Conservation (phyloP, 2,888 invertebrate genomes). For the Tenthredo mesomela region DNA sequence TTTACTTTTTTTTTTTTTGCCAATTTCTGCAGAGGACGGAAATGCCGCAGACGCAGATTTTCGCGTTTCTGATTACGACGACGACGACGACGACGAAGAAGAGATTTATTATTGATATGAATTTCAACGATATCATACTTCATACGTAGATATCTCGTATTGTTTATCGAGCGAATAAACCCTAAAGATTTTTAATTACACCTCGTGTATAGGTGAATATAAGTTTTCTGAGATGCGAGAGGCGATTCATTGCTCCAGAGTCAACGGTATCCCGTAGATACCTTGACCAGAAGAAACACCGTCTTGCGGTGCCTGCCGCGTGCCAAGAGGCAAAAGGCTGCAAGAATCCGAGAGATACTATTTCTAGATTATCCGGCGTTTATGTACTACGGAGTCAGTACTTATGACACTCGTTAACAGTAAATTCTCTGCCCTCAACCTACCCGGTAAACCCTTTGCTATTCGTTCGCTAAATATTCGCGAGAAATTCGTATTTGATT, state of each 20-base stretch:
- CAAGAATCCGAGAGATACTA: constrained; percentile 63
- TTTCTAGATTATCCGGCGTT: constrained; percentile 74
- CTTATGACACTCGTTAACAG: constrained; percentile 71
- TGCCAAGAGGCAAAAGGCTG: constrained; percentile 33
- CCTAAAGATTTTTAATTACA: constrained; percentile 51
- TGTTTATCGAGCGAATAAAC: constrained; percentile 68
- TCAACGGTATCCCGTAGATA: constrained; percentile 14
- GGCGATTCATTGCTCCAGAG: constrained; percentile 28
- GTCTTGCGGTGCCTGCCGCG: constrained; percentile 28
- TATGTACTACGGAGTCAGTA: constrained; percentile 66
- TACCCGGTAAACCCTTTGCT: not conserved
- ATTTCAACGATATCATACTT: not conserved
- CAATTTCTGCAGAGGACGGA: not conserved
- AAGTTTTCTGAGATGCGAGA: not conserved
- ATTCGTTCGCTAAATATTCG: not conserved
- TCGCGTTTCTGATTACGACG: no score
- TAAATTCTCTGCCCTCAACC: constrained; percentile 64
- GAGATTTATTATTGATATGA: not conserved
- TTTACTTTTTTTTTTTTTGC: not conserved
- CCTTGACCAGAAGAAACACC: not conserved
- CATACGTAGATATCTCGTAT: constrained; percentile 56
- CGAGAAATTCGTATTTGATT: constrained; percentile 18
- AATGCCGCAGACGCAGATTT: no score
- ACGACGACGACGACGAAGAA: no score
- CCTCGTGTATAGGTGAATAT: not conserved